Evolutionary conservation across 2,888 invertebrate genomes (phyloP).

Genomic region (Cheilosia vulpina): DNA sequence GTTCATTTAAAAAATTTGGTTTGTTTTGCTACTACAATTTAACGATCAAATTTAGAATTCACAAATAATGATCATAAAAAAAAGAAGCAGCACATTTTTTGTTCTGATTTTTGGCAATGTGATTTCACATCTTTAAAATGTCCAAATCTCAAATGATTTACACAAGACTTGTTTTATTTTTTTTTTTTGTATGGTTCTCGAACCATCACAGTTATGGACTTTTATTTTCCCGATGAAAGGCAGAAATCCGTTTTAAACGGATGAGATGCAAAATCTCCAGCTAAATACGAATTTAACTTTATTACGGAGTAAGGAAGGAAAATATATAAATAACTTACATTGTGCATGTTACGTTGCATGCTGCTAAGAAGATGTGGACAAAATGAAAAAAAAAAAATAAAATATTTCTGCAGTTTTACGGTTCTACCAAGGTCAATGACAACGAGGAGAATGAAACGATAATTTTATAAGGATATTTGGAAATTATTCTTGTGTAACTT

Average conservation of each 20-base stretch:
- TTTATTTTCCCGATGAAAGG: slow-evolving; percentile 3
- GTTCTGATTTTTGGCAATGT: neutral
- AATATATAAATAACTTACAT: slow-evolving; percentile 31
- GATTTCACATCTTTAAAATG: slow-evolving; percentile 1
- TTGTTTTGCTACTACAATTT: slow-evolving; percentile 16
- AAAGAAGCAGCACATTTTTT: slow-evolving; percentile 8
- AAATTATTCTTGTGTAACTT: neutral
- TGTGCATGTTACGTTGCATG: neutral
- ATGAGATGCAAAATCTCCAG: slow-evolving; percentile 1
- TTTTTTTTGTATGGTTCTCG: neutral
- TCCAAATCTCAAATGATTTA: neutral
- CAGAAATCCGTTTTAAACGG: neutral
- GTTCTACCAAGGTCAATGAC: slow-evolving; percentile 47
- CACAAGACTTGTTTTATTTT: neutral
- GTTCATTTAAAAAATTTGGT: neutral
- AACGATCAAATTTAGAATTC: slow-evolving; percentile 2
- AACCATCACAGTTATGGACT: neutral
- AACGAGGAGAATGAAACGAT: slow-evolving; percentile 10
- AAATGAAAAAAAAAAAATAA: slow-evolving; percentile 1
- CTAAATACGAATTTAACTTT: neutral
- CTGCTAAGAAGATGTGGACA: neutral
- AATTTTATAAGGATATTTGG: slow-evolving; percentile 19
- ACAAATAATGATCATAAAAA: neutral
- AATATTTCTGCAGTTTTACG: slow-evolving; percentile 20
- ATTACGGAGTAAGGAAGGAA: slow-evolving; percentile 11